Conservation (phyloP, 2,797 vertebrate species). For the Prunella strophiata region DNA sequence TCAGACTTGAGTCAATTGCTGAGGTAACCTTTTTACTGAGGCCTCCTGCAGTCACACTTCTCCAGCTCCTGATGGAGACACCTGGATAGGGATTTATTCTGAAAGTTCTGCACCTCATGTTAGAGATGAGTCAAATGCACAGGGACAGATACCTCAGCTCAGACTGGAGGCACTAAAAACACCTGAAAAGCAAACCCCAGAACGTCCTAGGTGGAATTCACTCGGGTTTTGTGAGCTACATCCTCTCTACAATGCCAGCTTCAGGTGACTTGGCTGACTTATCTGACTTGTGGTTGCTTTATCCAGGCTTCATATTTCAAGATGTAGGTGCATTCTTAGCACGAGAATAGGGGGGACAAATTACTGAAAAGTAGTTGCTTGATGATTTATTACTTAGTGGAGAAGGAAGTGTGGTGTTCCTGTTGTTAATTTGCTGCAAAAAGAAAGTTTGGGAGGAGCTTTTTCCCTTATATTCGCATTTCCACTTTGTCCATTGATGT, state of each 20-base stretch:
- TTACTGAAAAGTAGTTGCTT: not conserved
- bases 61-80: not conserved
- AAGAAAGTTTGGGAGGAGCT: not conserved
- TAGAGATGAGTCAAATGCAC: not conserved
- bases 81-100: not conserved
- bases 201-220: not conserved
- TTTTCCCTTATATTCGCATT: not conserved
- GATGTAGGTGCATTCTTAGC: not conserved
- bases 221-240: accelerated
- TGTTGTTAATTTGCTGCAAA: not conserved
- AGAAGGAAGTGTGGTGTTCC: not conserved
- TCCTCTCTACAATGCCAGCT: not conserved
- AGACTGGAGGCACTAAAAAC: not conserved
- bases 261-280: not conserved
- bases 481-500: not conserved
- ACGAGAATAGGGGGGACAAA: accelerated
- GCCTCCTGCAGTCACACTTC: not conserved
- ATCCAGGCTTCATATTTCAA: not conserved
- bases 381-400: not conserved
- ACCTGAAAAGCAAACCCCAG: not conserved
- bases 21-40: not conserved
- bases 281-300: not conserved
- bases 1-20: not conserved
- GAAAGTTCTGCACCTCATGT: not conserved
- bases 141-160: not conserved